Evolutionary conservation across 2,797 vertebrate genomes (phyloP).

Genomic region (Coregonus ussuriensis): DNA sequence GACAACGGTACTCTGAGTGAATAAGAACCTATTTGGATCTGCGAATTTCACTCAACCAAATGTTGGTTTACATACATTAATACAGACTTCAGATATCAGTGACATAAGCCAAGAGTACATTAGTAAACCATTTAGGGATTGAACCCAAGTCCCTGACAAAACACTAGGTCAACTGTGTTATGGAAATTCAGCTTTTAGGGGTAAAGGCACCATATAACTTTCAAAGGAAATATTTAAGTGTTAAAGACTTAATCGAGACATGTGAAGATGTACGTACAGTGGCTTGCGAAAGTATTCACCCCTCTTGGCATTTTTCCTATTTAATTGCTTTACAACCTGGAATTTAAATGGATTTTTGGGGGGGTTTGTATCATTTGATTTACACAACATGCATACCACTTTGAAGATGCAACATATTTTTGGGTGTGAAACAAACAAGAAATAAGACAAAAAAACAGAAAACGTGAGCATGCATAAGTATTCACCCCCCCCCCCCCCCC

Average conservation of each 20-base stretch:
- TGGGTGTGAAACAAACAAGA: too few relatives aligned
- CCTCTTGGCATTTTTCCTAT: too few relatives aligned
- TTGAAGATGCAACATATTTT: too few relatives aligned
- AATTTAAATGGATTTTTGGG: too few relatives aligned
- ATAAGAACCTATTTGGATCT: conserved; percentile 52
- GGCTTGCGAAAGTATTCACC: too few relatives aligned
- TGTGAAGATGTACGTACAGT: conserved; percentile 53
- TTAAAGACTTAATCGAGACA: conserved; percentile 73
- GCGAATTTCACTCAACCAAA: conserved; percentile 14
- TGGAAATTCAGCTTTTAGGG: conserved; percentile 17
- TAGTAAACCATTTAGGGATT: conserved; percentile 1
- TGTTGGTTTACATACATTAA: conserved; percentile 50
- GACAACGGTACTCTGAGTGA: conserved; percentile 59
- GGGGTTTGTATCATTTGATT: too few relatives aligned
- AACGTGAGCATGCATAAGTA: too few relatives aligned
- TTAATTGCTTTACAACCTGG: too few relatives aligned
- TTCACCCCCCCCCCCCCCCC: fast-evolving
- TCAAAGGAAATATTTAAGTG: conserved; percentile 70
- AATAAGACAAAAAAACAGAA: too few relatives aligned
- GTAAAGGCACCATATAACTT: conserved; percentile 79
- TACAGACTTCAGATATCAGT: conserved; percentile 55
- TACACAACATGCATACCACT: too few relatives aligned
- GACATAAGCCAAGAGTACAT: conserved; percentile 52
- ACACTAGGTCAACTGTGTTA: too few relatives aligned
- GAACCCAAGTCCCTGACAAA: conserved; percentile 24